A percentile compares a stretch with the other conserved stretches of the same genome.
These are phyloP conservation scores for Sebastes hubbsi DNA, from an alignment of 2,797 vertebrate species.

Conservation along the genomic window DNA sequence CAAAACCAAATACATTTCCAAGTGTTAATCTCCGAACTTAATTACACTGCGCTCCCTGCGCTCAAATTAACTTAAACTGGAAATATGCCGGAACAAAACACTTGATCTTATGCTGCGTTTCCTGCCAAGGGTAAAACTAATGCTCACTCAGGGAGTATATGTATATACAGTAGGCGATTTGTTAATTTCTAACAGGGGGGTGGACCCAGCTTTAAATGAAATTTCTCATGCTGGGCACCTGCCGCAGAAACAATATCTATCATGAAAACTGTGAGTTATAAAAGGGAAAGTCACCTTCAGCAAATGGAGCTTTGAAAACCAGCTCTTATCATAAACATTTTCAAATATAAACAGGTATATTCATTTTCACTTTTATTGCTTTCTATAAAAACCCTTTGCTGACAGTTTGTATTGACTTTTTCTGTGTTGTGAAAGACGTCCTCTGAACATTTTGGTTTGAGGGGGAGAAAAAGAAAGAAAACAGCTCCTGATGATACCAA, in stretches of 20 bases:
- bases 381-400: background rate
- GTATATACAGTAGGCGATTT: background rate
- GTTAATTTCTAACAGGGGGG: background rate
- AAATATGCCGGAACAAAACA: constrained; percentile 81
- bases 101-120: constrained; percentile 73
- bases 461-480: background rate
- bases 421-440: constrained; percentile 12
- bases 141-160: constrained; percentile 33
- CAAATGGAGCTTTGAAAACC: constrained; percentile 26
- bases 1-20: constrained; percentile 80
- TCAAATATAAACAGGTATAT: background rate
- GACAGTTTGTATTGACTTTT: constrained; percentile 22
- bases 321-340: constrained; percentile 8
- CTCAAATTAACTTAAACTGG: constrained; percentile 82
- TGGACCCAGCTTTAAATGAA: background rate
- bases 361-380: background rate
- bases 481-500: constrained; percentile 22
- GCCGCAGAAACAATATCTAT: background rate
- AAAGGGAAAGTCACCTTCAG: constrained; percentile 45
- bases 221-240: background rate
- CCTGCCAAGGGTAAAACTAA: constrained; percentile 39
- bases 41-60: constrained; percentile 80
- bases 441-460: constrained; percentile 4
- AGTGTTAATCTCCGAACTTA: constrained; percentile 83
- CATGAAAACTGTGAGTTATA: background rate